Evolutionary conservation across 2,888 invertebrate species (phyloP), one percentile per base, ranked within the genome.

Genomic region (Andrena minutula): DNA sequence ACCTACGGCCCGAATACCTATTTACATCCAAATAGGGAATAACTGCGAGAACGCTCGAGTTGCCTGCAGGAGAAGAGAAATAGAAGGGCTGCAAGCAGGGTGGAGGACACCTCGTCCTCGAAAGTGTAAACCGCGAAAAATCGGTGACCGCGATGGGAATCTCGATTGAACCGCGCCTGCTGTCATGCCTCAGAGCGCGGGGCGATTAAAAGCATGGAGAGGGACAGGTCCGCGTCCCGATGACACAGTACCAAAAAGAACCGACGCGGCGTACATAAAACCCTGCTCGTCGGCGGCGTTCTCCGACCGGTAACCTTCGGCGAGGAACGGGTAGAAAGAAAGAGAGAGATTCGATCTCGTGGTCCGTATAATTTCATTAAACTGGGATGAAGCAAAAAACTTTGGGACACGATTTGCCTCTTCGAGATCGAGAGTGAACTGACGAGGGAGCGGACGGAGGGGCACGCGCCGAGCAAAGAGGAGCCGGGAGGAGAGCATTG

Each of bases 401-500:
- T 66, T 81, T 78, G 66, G 83, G 77, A 78, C 86, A 75, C 86
- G 86, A 89, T 88, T 85, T 81, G 83, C 83, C 72, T 74, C 76
- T 83, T 89, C 84, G 89, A 90, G 90, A 92, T 91, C 90, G 91
- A 90, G 90, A 92, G 90, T 91, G 88, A 86, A 87, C 83, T 77
- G 85, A 88, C 82, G 83, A 75, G 64, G 32, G 41, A 41, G 41
- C 41, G 41, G 66, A 63, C 60, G 28, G 70, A 66, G 30, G 28
- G 53, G 61, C 7, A 16, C 56, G 35, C n/a, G 74, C 28, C 53
- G 65, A 20, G 61, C 60, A 60, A 65, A 51, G 65, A 70, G 35
- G 35, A 56, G n/a, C 51, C 20, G 41, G 64, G 32, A 35, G 49
- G 65, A 35, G 53, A 32, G 64, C 32, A 76, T 20, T 35, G 28